Evolutionary conservation across 1,140 invertebrate genomes (phyloP), one percentile per base, ranked within the genome.

Genomic region (Homarus americanus): DNA sequence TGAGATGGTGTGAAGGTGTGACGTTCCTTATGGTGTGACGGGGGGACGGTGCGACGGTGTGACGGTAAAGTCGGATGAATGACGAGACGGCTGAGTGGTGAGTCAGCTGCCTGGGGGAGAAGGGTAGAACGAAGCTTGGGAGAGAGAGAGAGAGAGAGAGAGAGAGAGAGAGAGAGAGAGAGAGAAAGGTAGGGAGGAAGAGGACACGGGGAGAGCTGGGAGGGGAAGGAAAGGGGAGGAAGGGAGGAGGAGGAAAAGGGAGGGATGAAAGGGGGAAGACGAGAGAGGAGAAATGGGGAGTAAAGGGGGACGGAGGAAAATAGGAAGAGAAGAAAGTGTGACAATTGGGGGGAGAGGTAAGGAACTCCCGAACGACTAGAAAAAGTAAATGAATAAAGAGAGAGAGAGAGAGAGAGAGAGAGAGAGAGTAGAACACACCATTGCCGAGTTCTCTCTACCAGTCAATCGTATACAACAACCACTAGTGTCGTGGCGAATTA

Each of bases 321-420:
- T 24, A 85, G 66, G 38, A 1, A 85, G 17, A 12, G 1, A 66
- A 58, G 12, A 80, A 32, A 80, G 40, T 76, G 41, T 76, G 40
- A 86, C 24, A 86, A 40, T 44, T 15, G 49, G 69, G 75, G 38
- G 75, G 83, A 44, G 38, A 73, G 72, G n/a, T n/a, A n/a, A n/a
- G n/a, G n/a, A n/a, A n/a, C n/a, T n/a, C n/a, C n/a, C n/a, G n/a
- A n/a, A n/a, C n/a, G n/a, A n/a, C n/a, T n/a, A n/a, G n/a, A n/a
- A n/a, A n/a, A n/a, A n/a, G n/a, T n/a, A n/a, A n/a, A n/a, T n/a
- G n/a, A n/a, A 58, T 3, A 80, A 32, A 80, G 40, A 86, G 41
- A 86, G 40, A 86, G 40, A 86, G 72, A 75, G 40, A 75, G 69
- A 86, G 38, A 86, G 83, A 44, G 38, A 73, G 72, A 86, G 69